Evolutionary conservation across 2,888 invertebrate genomes (phyloP).

Genomic region (Cetonia aurata): DNA sequence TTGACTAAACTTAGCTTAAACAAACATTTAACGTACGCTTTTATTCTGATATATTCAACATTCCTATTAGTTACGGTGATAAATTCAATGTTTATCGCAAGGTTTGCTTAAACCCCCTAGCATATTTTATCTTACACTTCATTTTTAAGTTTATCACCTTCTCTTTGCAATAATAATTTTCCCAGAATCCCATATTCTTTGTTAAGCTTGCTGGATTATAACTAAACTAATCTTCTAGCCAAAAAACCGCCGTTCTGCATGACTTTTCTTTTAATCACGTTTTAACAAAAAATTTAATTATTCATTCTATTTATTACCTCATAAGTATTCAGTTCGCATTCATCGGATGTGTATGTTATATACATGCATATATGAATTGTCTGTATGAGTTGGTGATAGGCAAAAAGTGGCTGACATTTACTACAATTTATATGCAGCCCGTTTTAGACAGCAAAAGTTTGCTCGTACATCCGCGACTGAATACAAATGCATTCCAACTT

Average conservation of each 20-base stretch:
- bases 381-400: conserved; percentile 15
- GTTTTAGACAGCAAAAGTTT: conserved; percentile 16
- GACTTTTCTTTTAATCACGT: background rate
- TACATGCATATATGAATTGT: conserved; percentile 15
- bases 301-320: conserved; percentile 1
- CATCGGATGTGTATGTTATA: background rate
- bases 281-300: conserved; percentile 10
- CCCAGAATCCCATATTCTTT: too few species aligned
- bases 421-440: conserved; percentile 34
- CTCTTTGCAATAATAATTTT: too few species aligned
- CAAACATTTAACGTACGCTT: too few species aligned
- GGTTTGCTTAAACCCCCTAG: too few species aligned
- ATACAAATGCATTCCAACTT: background rate
- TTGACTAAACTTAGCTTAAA: too few species aligned
- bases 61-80: too few species aligned
- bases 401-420: conserved; percentile 30
- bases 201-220: too few species aligned
- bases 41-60: too few species aligned
- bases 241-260: background rate
- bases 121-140: too few species aligned
- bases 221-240: too few species aligned
- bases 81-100: too few species aligned
- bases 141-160: too few species aligned
- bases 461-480: conserved; percentile 10
- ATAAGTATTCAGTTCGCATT: conserved; percentile 6